These are phyloP conservation scores for Myotis vivesi DNA, from an alignment of 2,797 vertebrate genomes.

Conservation along the genomic window DNA sequence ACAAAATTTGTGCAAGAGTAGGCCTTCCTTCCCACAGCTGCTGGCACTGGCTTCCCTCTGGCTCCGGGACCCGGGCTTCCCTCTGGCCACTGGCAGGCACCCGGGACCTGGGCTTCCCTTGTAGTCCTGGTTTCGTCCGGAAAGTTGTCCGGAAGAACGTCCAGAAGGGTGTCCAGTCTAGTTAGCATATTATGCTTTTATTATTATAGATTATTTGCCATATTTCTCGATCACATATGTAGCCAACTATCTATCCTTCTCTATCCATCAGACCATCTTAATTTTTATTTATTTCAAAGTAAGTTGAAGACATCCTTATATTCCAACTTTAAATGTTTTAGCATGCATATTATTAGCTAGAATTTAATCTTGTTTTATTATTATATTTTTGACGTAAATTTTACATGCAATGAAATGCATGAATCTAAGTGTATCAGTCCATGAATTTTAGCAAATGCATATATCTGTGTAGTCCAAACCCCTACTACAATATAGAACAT, in stretches of 20 bases:
- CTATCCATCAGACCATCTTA: neutral
- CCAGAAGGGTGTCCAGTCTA: too few species aligned
- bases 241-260: neutral
- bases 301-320: neutral
- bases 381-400: neutral
- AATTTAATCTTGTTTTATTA: neutral
- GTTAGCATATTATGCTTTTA: too few species aligned
- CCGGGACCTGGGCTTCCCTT: too few species aligned
- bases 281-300: neutral
- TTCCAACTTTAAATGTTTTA: neutral
- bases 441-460: neutral
- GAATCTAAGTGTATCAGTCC: neutral
- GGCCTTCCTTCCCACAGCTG: too few species aligned
- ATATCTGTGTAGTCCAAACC: neutral
- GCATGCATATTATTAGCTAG: neutral
- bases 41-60: too few species aligned
- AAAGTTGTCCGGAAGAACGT: accelerated
- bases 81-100: too few species aligned
- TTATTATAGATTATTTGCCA: neutral
- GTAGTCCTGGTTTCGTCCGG: too few species aligned
- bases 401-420: neutral
- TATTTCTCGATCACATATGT: neutral
- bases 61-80: too few species aligned
- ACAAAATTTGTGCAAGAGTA: too few species aligned
- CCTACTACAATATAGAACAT: neutral